Evolutionary conservation across 2,888 invertebrate species (phyloP).

Genomic region (Monoplex corrugatus): DNA sequence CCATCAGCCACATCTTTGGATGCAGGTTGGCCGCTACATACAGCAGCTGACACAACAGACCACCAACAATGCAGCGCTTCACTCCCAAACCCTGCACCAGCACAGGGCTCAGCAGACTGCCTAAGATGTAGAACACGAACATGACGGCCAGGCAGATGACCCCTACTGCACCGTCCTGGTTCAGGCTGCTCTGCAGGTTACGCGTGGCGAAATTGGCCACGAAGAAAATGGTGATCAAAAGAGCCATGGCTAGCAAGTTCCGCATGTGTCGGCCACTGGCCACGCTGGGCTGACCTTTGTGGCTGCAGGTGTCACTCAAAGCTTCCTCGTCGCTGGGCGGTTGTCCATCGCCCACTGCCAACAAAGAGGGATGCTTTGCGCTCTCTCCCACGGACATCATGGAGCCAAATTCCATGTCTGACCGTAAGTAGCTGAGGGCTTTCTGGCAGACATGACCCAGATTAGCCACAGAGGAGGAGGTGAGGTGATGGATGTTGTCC

Average conservation of each 20-base stretch:
- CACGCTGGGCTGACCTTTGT: constrained; percentile 18
- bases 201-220: constrained; percentile 74
- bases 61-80: constrained; percentile 66
- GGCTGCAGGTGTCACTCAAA: not conserved
- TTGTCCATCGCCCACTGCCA: not conserved
- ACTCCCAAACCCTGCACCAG: constrained; percentile 76
- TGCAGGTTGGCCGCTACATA: constrained; percentile 75
- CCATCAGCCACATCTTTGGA: constrained; percentile 73
- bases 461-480: constrained; percentile 42
- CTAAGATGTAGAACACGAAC: constrained; percentile 72
- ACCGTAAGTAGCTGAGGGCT: constrained; percentile 54
- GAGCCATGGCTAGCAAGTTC: constrained; percentile 74
- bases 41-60: constrained; percentile 68
- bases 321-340: constrained; percentile 42
- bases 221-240: constrained; percentile 72
- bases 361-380: not conserved
- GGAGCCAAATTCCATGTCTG: constrained; percentile 57
- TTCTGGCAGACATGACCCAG: constrained; percentile 56
- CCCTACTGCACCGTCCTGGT: constrained; percentile 75
- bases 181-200: constrained; percentile 80
- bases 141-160: constrained; percentile 73
- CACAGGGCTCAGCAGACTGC: constrained; percentile 77
- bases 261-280: constrained; percentile 67
- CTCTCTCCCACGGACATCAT: constrained; percentile 42
- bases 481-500: constrained; percentile 54